Percentiles rank a stretch among this genome's conserved stretches.
Evolutionary conservation across 1,140 invertebrate genomes (phyloP).

Genomic region (Aphelinus certus): DNA sequence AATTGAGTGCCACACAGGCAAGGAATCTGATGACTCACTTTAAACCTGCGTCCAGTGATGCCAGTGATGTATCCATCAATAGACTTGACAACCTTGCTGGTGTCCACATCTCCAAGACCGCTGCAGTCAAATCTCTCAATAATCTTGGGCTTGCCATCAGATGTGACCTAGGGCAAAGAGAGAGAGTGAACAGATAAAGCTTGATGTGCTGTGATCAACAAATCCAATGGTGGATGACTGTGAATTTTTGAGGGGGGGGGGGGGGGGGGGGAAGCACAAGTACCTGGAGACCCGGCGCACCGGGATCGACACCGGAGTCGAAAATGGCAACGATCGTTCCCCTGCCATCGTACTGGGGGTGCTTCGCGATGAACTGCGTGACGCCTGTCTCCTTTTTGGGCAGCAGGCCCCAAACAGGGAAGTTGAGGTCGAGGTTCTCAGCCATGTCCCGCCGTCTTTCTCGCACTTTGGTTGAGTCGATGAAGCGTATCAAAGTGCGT

Average conservation of each 20-base stretch:
- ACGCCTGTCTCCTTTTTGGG: slow-evolving; percentile 98
- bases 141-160: slow-evolving; percentile 89
- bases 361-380: slow-evolving; percentile 86
- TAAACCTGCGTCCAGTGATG: slow-evolving; percentile 86
- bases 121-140: slow-evolving; percentile 95
- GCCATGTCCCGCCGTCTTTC: slow-evolving; percentile 58
- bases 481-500: too few species aligned
- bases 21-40: slow-evolving; percentile 68
- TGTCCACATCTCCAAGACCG: slow-evolving; percentile 94
- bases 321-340: slow-evolving; percentile 93
- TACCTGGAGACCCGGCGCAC: slow-evolving; percentile 92
- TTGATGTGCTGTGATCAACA: neutral
- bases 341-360: slow-evolving; percentile 93
- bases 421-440: slow-evolving; percentile 77
- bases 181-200: neutral
- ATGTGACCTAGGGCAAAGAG: slow-evolving; percentile 75
- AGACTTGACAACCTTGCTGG: slow-evolving; percentile 82
- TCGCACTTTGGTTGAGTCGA: too few species aligned
- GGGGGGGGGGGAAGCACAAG: slow-evolving; percentile 5
- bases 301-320: slow-evolving; percentile 97
- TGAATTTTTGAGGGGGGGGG: neutral
- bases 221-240: slow-evolving; percentile 9
- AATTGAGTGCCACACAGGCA: too few species aligned
- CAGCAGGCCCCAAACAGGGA: slow-evolving; percentile 83
- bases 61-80: slow-evolving; percentile 82